Evolutionary conservation across 1,140 invertebrate species (phyloP), one percentile per base, ranked within the genome.

Genomic region (Drosophila micromelanica): DNA sequence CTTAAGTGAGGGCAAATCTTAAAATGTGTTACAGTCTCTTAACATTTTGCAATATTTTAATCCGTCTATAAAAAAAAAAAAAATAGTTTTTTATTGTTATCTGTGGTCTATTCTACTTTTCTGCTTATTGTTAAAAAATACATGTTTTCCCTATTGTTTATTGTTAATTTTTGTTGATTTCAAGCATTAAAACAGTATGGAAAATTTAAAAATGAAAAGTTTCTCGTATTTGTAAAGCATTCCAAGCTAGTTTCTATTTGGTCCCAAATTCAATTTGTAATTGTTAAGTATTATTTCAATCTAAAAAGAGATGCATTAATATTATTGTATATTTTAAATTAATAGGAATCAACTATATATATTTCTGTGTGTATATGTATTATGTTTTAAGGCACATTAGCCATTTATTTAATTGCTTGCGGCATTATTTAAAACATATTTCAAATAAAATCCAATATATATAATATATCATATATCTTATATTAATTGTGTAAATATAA

Each of bases 191-290:
- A 15, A n/a, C 38, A 11, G 42, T 59, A 60, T 43, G 20, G 2
- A 11, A 37, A 52, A 43, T 1, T 5, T 23, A 61, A 55, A 49
- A 51, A 8, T 35, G 32, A 35, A 35, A 35, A 8, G 32, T 35
- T 42, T 23, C 32, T 70, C 37, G 65, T 89, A 77, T 79, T 79
- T 89, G 72, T 82, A 82, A 86, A 73, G 84, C 82, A 86, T 86
- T 86, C 82, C 82, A 86, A 78, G 37, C 72, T 86, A 87, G 82
- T 64, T 82, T 73, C 60, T 79, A 86, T 76, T 73, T 87, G 81
- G 78, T 81, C 72, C 82, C 82, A 86, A 87, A 87, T 87, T 82
- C 62, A 73, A 82, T 86, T 86, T 86, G 59, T 84, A 73, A 63
- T 57, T 77, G 37, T 80, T 87, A 81, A 87, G 81, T 86, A 87